Evolutionary conservation across 1,140 invertebrate genomes (phyloP), one percentile per base, ranked within the genome.

Genomic region (Plectrocnemia conspersa): DNA sequence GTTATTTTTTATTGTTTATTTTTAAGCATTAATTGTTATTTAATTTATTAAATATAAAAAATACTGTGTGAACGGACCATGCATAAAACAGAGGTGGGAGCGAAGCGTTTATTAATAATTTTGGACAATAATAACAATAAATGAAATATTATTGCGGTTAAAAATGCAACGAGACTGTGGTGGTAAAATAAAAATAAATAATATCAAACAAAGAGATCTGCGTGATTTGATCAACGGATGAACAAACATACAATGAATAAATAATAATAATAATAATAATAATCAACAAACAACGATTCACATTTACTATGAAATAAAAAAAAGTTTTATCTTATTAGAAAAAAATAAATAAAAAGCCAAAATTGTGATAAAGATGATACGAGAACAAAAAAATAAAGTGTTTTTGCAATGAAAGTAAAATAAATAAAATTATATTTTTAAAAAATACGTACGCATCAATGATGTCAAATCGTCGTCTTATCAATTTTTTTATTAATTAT

Each of bases 181-280:
- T 60, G 45, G 50, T 49, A 56, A 54, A 56, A 56, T 58, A 54
- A 42, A 56, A 22, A 41, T 35, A 27, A 53, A 44, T 29, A 41
- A 47, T 54, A 21, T 35, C 42, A 52, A 52, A 56, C 48, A 52
- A 59, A 59, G 58, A 59, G 58, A 59, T 59, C 53, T 54, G 53
- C 53, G 47, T 52, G 41, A 18, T 50, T 22, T n/a, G 5, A 49
- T 50, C 38, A 22, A 24, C 13, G n/a, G 22, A 21, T 22, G 23
- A 32, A n/a, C 7, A 32, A 19, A 47, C 32, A 35, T 50, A 35
- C 36, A 32, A 19, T 15, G 33, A 23, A 47, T 50, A 36, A 5
- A 33, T 44, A 23, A 23, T 23, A 33, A 18, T 21, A 47, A 29
- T 47, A 32, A 50, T 2, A 29, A 49, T 2, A 49, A 36, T 13